Base-by-base conservation (phyloP, 2,113 vertebrate genomes). In the Connochaetes taurinus region DNA sequence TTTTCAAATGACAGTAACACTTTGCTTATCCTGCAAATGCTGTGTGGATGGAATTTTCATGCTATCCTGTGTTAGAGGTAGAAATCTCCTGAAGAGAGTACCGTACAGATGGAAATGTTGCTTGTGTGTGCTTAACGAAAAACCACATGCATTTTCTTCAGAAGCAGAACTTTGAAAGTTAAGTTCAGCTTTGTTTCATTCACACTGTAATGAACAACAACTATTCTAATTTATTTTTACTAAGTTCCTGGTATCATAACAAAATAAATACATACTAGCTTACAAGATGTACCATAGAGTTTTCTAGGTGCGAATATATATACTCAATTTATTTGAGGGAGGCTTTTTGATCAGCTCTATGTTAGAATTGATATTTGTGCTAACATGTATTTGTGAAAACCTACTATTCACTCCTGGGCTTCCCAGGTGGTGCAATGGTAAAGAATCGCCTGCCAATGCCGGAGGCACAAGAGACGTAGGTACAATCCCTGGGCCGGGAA, bases 221-320 rank as follows among this genome's bases (percentile, higher is more conserved):
- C 85, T 88, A 92, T 92, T 82, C 36, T 80, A 84, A 87, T 67
- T 97, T 92, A 86, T 83, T 81, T 93, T 81, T 93, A 86, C 84
- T 36, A 90, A 93, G 45, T 82, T 71, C 86, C 7, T 29, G 55
- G 36, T 55, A 10, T n/a, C 8, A 21, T 78, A 87, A 67, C 12
- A 58, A 86, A 96, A 93, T 82, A 67, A 94, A 74, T n/a, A 57
- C 21, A 53, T 53, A 55, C 5, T 62, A 87, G 23, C 62, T 91
- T 90, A 60, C 4, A 90, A 86, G 7, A 81, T 91, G 25, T 86
- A 45, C 29, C 43, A 7, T 90, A 88, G n/a, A 85, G 62, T 82
- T 91, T 96, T 89, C 76, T 91, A 27, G 58, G 40, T 92, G 62
- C 1, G 53, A 90, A 90, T 52, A 60, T 80, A 47, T 27, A 81